These are phyloP conservation scores for Oreotragus oreotragus DNA, from an alignment of 2,113 vertebrate species.

Conservation along the genomic window DNA sequence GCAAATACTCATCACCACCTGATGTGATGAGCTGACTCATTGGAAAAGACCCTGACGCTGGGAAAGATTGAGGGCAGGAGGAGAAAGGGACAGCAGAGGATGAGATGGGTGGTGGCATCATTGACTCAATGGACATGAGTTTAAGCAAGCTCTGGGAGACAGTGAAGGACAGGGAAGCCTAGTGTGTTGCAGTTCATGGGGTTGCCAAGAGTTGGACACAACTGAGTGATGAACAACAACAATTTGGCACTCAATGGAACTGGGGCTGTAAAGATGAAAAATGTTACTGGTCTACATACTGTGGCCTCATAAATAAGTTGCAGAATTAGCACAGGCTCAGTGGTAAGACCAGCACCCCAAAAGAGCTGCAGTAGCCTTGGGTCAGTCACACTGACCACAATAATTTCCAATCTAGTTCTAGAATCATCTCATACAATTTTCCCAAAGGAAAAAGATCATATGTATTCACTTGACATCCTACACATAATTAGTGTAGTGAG, in stretches of 20 bases:
- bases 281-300: neutral
- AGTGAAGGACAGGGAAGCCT: neutral
- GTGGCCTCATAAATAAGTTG: neutral
- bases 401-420: neutral
- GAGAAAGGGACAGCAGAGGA: neutral
- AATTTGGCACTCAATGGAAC: neutral
- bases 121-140: neutral
- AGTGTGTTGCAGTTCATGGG: neutral
- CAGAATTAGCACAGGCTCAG: neutral
- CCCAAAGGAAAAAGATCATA: neutral
- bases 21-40: neutral
- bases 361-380: neutral
- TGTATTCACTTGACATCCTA: neutral
- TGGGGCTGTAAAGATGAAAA: neutral
- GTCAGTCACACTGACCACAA: fast-evolving
- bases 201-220: neutral
- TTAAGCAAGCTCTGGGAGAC: neutral
- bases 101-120: neutral
- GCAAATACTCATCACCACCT: neutral
- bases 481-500: neutral
- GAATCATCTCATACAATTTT: neutral
- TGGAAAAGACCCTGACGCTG: neutral
- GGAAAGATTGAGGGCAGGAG: neutral
- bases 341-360: fast-evolving
- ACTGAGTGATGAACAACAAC: neutral